Percentiles rank a stretch among this genome's conserved stretches.
Conservation (phyloP, 2,888 invertebrate species). For the Eupithecia centaureata region DNA sequence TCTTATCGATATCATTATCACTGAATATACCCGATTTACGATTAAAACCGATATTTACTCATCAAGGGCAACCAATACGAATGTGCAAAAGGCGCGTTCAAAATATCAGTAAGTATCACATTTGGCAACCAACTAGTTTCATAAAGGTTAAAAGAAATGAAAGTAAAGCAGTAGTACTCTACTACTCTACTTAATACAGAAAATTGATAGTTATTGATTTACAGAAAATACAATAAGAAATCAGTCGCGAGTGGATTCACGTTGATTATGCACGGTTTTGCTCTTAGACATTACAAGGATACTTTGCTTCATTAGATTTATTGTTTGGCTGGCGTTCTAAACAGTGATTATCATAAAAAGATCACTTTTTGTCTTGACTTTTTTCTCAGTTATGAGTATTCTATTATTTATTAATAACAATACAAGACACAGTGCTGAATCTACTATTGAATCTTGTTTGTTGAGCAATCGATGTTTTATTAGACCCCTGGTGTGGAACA, state of each 20-base stretch:
- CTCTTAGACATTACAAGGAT: not conserved
- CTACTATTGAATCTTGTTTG: slow-evolving; percentile 10
- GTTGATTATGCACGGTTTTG: not conserved
- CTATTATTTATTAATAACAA: not conserved
- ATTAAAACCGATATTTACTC: not conserved
- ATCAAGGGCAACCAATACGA: not conserved
- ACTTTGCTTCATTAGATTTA: not conserved
- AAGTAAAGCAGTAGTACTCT: slow-evolving; percentile 2
- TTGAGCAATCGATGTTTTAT: slow-evolving; percentile 23
- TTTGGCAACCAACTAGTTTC: slow-evolving; percentile 20
- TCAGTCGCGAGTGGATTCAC: not conserved
- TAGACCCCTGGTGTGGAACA: slow-evolving; percentile 19
- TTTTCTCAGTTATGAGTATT: not conserved
- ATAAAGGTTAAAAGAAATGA: slow-evolving; percentile 21
- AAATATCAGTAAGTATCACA: slow-evolving; percentile 19
- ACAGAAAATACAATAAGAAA: not conserved
- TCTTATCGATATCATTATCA: not conserved
- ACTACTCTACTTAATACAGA: not conserved
- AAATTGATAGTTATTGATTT: not conserved
- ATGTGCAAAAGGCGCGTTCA: slow-evolving; percentile 4
- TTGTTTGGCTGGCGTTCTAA: not conserved
- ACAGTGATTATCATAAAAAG: not conserved
- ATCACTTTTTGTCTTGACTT: not conserved
- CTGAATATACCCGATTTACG: not conserved
- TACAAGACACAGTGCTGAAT: not conserved